Conservation (phyloP, 2,113 vertebrate genomes). For the Odobenus rosmarus region DNA sequence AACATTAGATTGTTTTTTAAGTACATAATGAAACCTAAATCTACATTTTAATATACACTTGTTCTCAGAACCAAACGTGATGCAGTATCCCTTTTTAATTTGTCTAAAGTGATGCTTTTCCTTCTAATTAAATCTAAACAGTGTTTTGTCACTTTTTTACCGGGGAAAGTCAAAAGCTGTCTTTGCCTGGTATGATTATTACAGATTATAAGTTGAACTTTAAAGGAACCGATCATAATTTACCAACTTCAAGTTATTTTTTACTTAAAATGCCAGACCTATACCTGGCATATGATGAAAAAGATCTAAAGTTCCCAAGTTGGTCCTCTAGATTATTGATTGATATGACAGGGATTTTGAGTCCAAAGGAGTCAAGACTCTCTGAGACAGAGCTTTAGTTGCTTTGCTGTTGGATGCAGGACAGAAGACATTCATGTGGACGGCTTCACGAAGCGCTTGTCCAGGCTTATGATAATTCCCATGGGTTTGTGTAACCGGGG, state of each 20-base stretch:
- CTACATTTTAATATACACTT: not conserved
- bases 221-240: not conserved
- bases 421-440: not conserved
- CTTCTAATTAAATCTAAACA: not conserved
- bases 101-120: not conserved
- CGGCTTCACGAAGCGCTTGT: too few relatives aligned
- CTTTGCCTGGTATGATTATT: not conserved
- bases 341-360: not conserved
- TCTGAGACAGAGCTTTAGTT: not conserved
- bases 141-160: not conserved
- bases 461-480: not conserved
- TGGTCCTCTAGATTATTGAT: not conserved
- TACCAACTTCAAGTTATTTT: not conserved
- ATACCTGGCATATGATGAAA: not conserved
- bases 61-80: not conserved
- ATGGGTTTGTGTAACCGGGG: not conserved
- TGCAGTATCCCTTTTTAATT: not conserved
- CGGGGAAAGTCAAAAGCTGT: not conserved
- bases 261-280: not conserved
- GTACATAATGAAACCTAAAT: not conserved
- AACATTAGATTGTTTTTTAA: not conserved
- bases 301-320: not conserved
- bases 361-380: not conserved
- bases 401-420: not conserved
- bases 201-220: not conserved